Evolutionary conservation across 2,113 vertebrate species (phyloP).

Genomic region (Cebidichthys violaceus): DNA sequence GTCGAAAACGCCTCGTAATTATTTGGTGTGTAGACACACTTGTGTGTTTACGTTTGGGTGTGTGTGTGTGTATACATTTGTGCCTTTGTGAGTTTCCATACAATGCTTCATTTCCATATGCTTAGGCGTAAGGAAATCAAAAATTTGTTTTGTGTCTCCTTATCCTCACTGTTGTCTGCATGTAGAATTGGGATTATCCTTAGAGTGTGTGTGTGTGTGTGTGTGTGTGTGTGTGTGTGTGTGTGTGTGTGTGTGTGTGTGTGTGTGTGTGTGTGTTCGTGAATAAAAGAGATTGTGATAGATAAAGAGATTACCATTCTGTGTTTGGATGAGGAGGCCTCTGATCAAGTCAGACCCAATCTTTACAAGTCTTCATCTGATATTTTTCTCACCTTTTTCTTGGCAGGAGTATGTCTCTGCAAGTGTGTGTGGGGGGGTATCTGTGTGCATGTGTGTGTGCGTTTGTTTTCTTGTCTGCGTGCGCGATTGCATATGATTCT

Average conservation of each 20-base stretch:
- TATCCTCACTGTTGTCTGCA: slow-evolving; percentile 37
- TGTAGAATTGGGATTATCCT: slow-evolving; percentile 47
- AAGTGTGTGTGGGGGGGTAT: slow-evolving; percentile 12
- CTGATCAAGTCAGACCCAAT: slow-evolving; percentile 49
- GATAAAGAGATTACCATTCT: slow-evolving; percentile 54
- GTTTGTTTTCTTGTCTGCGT: slow-evolving; percentile 43
- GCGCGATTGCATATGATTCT: slow-evolving; percentile 59
- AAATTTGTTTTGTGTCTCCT: slow-evolving; percentile 28
- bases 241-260: neutral
- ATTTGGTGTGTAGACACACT: slow-evolving; percentile 30
- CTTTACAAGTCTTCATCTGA: slow-evolving; percentile 55
- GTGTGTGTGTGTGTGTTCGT: neutral
- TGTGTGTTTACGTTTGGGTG: neutral
- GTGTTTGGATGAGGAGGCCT: slow-evolving; percentile 43
- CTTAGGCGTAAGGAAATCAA: slow-evolving; percentile 15
- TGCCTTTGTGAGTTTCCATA: neutral
- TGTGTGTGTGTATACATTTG: neutral
- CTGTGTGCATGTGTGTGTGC: neutral
- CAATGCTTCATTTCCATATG: slow-evolving; percentile 20
- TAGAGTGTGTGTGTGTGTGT: slow-evolving; percentile 11
- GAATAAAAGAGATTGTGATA: slow-evolving; percentile 27
- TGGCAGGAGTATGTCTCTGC: slow-evolving; percentile 14
- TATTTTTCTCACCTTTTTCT: slow-evolving; percentile 62
- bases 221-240: slow-evolving; percentile 15
- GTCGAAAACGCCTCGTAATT: slow-evolving; percentile 39